Percentiles rank a stretch among this genome's conserved stretches.
Evolutionary conservation across 2,888 invertebrate species (phyloP).

Genomic region (Melanchra persicariae): DNA sequence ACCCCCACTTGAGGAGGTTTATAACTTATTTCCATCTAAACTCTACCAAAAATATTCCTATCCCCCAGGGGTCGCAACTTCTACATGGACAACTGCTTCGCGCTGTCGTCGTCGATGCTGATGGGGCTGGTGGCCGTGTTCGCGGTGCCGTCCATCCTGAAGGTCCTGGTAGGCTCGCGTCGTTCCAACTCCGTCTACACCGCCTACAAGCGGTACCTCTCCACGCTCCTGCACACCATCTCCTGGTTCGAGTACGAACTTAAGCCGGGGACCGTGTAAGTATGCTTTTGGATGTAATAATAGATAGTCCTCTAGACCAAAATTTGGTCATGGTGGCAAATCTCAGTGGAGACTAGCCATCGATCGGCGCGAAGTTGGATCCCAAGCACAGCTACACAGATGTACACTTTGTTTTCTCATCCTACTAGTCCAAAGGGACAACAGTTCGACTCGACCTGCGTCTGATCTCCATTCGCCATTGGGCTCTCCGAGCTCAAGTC

Average conservation of each 20-base stretch:
- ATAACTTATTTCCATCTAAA: not conserved
- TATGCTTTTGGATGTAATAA: slow-evolving; percentile 45
- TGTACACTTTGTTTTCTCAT: not conserved
- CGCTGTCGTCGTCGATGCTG: slow-evolving; percentile 93
- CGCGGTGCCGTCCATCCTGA: slow-evolving; percentile 93
- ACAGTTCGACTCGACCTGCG: not conserved
- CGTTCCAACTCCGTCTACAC: slow-evolving; percentile 93
- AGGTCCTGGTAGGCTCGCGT: slow-evolving; percentile 93
- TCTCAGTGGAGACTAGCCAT: not conserved
- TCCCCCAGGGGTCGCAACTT: slow-evolving; percentile 93
- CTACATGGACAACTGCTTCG: slow-evolving; percentile 93
- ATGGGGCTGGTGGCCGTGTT: slow-evolving; percentile 94
- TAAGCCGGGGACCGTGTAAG: slow-evolving; percentile 91
- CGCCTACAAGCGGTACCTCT: slow-evolving; percentile 94
- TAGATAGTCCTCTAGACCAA: not conserved
- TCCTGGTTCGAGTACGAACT: slow-evolving; percentile 95
- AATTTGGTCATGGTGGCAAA: not conserved
- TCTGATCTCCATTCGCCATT: no score
- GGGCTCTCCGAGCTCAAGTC: not conserved
- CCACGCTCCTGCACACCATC: slow-evolving; percentile 94
- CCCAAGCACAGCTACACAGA: not conserved
- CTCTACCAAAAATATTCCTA: not conserved
- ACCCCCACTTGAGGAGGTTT: no score
- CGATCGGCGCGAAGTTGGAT: not conserved
- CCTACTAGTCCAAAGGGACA: not conserved